Percentiles rank a stretch among this genome's conserved stretches.
phyloP scores from a whole-genome alignment of 2,797 vertebrate genomes.

The Sarcophilus harrisii region DNA sequence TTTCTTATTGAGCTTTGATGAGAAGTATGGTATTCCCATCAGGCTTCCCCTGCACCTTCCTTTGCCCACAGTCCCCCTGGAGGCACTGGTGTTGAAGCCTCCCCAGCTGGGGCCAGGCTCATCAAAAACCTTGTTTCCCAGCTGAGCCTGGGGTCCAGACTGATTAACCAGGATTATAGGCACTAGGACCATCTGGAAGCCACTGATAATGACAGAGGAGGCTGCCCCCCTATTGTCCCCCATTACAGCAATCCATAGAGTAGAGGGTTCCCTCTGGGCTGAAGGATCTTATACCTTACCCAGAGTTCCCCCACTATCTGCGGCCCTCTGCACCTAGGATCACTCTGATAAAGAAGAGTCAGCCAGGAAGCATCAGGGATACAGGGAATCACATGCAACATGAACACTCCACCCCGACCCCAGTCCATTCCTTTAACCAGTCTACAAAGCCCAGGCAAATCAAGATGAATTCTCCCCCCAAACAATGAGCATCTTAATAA shows the following conservation, averaged over 20 bases:
- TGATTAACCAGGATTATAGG: slow-evolving; percentile 66
- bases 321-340: background rate
- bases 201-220: slow-evolving; percentile 61
- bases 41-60: background rate
- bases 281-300: too few relatives aligned
- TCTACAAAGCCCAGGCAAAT: background rate
- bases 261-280: too few relatives aligned
- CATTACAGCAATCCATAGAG: background rate
- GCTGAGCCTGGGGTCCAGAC: slow-evolving; percentile 46
- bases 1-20: background rate
- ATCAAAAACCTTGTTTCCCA: slow-evolving; percentile 62
- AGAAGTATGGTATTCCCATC: background rate
- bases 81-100: slow-evolving; percentile 46
- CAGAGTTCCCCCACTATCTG: too few relatives aligned
- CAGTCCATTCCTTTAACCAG: background rate
- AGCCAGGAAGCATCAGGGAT: background rate
- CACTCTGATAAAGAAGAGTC: slow-evolving; percentile 43
- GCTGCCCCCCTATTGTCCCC: background rate
- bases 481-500: background rate
- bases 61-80: slow-evolving; percentile 45
- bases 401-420: background rate
- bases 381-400: background rate
- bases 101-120: slow-evolving; percentile 59
- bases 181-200: slow-evolving; percentile 72
- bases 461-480: background rate